Conservation (phyloP, 1,140 invertebrate genomes). For the Hormaphis cornu region DNA sequence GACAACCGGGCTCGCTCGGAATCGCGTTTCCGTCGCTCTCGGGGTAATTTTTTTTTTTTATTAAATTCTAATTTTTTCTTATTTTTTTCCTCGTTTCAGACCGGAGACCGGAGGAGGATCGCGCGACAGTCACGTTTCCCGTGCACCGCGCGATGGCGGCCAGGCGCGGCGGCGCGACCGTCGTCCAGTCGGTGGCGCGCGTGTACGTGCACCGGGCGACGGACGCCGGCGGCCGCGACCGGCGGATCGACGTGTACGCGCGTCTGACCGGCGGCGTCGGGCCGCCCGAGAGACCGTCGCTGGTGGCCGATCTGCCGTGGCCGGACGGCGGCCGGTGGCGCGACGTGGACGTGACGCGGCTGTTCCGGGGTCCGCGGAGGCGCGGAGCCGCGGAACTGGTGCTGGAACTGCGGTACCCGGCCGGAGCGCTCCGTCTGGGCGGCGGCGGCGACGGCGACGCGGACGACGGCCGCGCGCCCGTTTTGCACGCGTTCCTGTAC, state of each 20-base stretch:
- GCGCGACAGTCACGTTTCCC: not conserved
- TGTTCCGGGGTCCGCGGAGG: not conserved
- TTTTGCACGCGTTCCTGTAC: not conserved
- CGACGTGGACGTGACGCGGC: slow-evolving; percentile 7
- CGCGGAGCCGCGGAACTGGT: not conserved
- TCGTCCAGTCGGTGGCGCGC: not conserved
- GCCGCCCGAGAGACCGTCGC: not conserved
- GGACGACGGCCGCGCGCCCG: not conserved
- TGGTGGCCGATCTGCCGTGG: not conserved
- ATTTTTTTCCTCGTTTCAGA: too few relatives aligned
- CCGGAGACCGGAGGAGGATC: too few relatives aligned
- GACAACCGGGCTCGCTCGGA: too few relatives aligned
- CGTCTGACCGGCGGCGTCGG: not conserved
- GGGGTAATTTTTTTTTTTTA: too few relatives aligned
- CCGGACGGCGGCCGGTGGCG: not conserved
- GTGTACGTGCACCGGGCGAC: not conserved
- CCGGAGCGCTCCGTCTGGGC: not conserved
- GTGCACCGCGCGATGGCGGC: not conserved
- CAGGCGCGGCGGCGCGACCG: not conserved
- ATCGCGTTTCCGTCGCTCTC: too few relatives aligned
- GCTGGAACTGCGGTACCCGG: not conserved
- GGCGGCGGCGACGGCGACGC: not conserved
- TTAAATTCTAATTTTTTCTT: too few relatives aligned
- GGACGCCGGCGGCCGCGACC: not conserved
- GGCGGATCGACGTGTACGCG: not conserved